A percentile compares a stretch with the other conserved stretches of the same genome.
Conservation (phyloP, 2,113 vertebrate species). For the Prietella phreatophila region DNA sequence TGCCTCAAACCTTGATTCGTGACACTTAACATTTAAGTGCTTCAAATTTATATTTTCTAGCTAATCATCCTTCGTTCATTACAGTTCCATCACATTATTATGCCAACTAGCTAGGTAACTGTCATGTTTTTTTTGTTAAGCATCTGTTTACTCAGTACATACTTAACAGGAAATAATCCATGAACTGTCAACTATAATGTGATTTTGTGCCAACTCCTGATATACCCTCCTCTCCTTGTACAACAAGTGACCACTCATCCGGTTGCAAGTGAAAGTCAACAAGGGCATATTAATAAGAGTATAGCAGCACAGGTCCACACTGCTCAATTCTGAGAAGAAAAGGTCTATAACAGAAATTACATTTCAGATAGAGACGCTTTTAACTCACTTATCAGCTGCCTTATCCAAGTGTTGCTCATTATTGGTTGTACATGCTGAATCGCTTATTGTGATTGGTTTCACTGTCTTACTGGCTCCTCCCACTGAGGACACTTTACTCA, state of each 20-base stretch:
- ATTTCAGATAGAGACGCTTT: not conserved
- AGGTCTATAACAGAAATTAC: not conserved
- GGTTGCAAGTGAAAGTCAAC: not conserved
- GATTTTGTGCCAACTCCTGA: not conserved
- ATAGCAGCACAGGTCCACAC: not conserved
- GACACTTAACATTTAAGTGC: not conserved
- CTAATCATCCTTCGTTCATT: not conserved
- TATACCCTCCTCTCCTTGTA: not conserved
- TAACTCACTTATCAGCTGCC: constrained; percentile 41
- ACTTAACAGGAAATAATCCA: not conserved
- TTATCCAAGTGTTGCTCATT: constrained; percentile 15
- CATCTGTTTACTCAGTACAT: not conserved
- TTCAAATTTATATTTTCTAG: not conserved
- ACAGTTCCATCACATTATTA: not conserved
- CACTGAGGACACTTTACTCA: constrained; percentile 24
- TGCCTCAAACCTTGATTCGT: no score
- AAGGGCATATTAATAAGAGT: not conserved
- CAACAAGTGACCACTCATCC: not conserved
- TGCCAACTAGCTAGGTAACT: not conserved
- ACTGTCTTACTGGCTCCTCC: constrained; percentile 4
- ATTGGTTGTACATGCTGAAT: not conserved
- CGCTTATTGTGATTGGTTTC: constrained; percentile 32
- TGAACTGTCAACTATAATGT: not conserved
- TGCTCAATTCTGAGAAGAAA: not conserved
- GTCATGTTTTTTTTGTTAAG: not conserved